phyloP scores from a whole-genome alignment of 2,888 invertebrate species.

The Lithophane leautieri region DNA sequence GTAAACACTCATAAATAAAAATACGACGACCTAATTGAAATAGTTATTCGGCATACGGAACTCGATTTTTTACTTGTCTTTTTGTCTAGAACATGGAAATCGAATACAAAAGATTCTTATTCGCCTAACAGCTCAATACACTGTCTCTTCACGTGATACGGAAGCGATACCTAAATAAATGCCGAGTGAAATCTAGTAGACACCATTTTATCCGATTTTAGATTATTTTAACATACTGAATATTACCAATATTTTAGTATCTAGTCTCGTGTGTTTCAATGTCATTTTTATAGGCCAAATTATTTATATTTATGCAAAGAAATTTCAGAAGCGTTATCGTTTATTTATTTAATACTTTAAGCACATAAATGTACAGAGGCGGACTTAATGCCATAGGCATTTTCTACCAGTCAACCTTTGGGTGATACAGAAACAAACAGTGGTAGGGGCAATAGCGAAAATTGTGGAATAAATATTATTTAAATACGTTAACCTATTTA shows the following conservation, averaged over 20 bases:
- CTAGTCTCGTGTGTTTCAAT: conserved; percentile 6
- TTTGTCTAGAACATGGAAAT: conserved; percentile 24
- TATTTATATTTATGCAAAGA: neutral
- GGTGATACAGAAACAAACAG: too few relatives aligned
- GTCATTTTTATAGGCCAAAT: neutral
- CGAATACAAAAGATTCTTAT: conserved; percentile 44
- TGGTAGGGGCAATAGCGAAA: too few relatives aligned
- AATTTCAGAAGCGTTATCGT: neutral
- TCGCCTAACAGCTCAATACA: conserved; percentile 21
- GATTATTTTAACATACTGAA: conserved; percentile 5
- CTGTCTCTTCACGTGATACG: conserved; percentile 46
- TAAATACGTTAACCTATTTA: too few relatives aligned
- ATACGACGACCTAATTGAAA: neutral
- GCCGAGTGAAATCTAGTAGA: conserved; percentile 54
- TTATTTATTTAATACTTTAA: too few relatives aligned
- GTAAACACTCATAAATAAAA: neutral
- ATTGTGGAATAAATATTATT: too few relatives aligned
- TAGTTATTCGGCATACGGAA: conserved; percentile 31
- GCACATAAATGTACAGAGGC: too few relatives aligned
- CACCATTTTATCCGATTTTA: neutral
- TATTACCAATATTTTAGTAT: neutral
- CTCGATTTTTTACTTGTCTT: conserved; percentile 29
- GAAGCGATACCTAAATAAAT: conserved; percentile 52
- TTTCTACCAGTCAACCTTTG: too few relatives aligned
- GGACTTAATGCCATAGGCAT: too few relatives aligned